A percentile compares a stretch with the other conserved stretches of the same genome.
Evolutionary conservation across 2,113 vertebrate genomes (phyloP).

Genomic region (Poecile atricapillus): DNA sequence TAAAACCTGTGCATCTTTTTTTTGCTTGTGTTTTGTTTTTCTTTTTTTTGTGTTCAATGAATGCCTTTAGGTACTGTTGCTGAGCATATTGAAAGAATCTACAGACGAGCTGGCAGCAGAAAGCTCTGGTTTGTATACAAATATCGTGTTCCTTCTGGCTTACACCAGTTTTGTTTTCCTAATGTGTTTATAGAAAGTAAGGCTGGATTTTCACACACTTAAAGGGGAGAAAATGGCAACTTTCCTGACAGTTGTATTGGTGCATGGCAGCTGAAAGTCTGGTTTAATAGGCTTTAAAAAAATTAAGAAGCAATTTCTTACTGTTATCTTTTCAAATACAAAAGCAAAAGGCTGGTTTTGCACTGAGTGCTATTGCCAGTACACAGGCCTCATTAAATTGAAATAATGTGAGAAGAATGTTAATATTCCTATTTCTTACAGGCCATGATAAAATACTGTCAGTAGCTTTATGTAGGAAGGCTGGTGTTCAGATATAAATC

Average conservation of each 20-base stretch:
- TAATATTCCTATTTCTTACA: background rate
- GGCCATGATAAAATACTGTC: background rate
- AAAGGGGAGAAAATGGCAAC: background rate
- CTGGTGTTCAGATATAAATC: background rate
- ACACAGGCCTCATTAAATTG: background rate
- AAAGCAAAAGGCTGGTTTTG: background rate
- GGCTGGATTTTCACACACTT: background rate
- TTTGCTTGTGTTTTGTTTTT: background rate
- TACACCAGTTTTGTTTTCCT: background rate
- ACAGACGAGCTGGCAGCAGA: conserved; percentile 90
- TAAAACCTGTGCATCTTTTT: background rate
- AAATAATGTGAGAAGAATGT: background rate
- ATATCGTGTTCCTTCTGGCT: background rate
- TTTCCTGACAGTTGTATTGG: background rate
- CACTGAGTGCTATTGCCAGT: background rate
- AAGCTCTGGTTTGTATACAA: conserved; percentile 92
- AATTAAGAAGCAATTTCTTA: background rate
- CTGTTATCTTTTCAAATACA: background rate
- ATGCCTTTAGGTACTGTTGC: conserved; percentile 79
- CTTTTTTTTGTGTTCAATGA: background rate
- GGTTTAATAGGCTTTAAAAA: background rate
- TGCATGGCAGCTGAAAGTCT: background rate
- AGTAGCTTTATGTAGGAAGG: background rate
- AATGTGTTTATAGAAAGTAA: background rate
- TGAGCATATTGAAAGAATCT: conserved; percentile 93